A percentile compares a stretch with the other conserved stretches of the same genome.
phyloP scores from a whole-genome alignment of 2,797 vertebrate species.

The Betta splendens region DNA sequence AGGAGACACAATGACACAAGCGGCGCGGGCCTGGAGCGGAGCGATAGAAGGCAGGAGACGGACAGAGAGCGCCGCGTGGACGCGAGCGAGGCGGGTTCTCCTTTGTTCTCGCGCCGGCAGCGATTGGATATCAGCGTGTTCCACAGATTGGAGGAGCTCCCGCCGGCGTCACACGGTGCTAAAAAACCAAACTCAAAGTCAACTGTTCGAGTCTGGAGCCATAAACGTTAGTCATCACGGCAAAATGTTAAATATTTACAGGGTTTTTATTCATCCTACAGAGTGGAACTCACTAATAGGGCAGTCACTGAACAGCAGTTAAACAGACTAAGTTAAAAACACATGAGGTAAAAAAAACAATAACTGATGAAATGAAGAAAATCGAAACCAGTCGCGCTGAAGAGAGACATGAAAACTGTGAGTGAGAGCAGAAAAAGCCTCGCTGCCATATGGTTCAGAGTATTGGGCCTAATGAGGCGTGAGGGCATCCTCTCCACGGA shows the following conservation, averaged over 20 bases:
- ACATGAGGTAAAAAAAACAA: constrained; percentile 28
- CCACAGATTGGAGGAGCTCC: constrained; percentile 10
- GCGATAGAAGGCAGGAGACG: constrained; percentile 34
- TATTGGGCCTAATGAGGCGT: constrained; percentile 78
- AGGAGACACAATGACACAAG: constrained; percentile 40
- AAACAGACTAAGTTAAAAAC: constrained; percentile 16
- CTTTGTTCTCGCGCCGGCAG: constrained; percentile 31
- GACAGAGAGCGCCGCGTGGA: constrained; percentile 6
- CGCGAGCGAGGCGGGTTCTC: constrained; percentile 7
- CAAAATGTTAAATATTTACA: too few species aligned
- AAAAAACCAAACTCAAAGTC: too few species aligned
- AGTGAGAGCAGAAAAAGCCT: constrained; percentile 50
- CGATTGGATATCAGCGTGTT: constrained; percentile 46
- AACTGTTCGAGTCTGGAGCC: too few species aligned
- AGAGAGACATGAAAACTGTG: constrained; percentile 28
- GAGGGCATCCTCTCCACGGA: constrained; percentile 69
- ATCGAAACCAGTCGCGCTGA: constrained; percentile 43
- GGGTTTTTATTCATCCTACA: too few species aligned
- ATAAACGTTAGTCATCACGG: too few species aligned
- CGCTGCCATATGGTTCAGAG: constrained; percentile 77
- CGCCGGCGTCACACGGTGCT: too few species aligned
- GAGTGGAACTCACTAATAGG: constrained; percentile 15
- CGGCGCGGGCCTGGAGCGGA: constrained; percentile 24
- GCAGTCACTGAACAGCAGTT: constrained; percentile 34
- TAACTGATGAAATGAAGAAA: constrained; percentile 64